phyloP scores from a whole-genome alignment of 1,140 invertebrate species.

The Hetaerina americana region DNA sequence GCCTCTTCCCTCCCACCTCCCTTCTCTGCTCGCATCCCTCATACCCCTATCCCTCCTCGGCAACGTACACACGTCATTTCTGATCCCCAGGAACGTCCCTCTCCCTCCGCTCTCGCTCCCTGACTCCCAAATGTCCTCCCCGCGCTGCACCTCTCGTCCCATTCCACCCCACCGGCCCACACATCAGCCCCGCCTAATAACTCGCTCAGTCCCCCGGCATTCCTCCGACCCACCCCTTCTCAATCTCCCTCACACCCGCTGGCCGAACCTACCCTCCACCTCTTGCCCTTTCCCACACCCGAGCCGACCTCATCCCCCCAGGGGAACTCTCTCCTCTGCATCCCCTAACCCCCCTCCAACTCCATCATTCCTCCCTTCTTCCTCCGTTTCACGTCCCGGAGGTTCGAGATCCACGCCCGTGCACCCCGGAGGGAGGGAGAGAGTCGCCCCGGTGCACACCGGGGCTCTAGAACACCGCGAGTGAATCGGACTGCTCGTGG shows the following conservation, averaged over 20 bases:
- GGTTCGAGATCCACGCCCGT: too few species aligned
- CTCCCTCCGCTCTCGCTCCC: not conserved
- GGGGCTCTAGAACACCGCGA: too few species aligned
- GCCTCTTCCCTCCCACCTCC: not conserved
- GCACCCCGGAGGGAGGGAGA: too few species aligned
- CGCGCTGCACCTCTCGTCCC: not conserved
- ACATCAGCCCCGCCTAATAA: too few species aligned
- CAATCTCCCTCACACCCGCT: constrained; percentile 21
- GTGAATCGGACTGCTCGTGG: too few species aligned
- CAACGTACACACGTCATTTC: not conserved
- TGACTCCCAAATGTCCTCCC: too few species aligned
- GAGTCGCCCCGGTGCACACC: too few species aligned
- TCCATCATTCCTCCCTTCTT: not conserved
- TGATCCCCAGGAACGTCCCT: not conserved
- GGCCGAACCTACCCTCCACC: not conserved
- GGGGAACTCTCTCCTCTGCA: constrained; percentile 9
- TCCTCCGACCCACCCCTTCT: not conserved
- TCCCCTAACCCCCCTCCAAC: constrained; percentile 12
- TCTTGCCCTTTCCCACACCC: constrained; percentile 16
- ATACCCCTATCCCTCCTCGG: not conserved
- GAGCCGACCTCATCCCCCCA: too few species aligned
- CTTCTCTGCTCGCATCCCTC: not conserved
- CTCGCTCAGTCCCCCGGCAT: not conserved
- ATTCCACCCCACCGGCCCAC: too few species aligned
- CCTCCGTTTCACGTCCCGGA: constrained; percentile 1